phyloP scores from a whole-genome alignment of 2,888 invertebrate species.

The Cheilosia urbana region DNA sequence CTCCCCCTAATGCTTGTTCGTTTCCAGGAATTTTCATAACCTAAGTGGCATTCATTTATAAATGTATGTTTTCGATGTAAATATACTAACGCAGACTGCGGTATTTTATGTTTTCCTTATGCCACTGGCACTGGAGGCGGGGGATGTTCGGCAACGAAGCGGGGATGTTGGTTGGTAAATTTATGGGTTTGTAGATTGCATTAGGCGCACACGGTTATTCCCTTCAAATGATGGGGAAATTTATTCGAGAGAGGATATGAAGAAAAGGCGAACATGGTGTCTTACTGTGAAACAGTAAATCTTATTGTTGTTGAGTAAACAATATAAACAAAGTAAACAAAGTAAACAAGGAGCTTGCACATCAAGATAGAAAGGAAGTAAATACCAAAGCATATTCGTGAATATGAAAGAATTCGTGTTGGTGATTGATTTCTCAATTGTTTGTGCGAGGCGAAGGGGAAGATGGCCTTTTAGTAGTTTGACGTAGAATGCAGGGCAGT shows the following conservation, averaged over 20 bases:
- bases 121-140: constrained; percentile 2
- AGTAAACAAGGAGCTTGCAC: constrained; percentile 38
- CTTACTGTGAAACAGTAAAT: constrained; percentile 45
- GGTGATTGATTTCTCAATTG: background rate
- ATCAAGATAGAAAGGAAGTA: background rate
- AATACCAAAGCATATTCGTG: background rate
- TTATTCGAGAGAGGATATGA: constrained; percentile 1
- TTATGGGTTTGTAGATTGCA: constrained; percentile 74
- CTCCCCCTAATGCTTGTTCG: constrained; percentile 43
- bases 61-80: constrained; percentile 74
- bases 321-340: constrained; percentile 5
- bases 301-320: constrained; percentile 44
- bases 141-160: background rate
- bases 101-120: constrained; percentile 66
- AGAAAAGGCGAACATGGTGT: constrained; percentile 24
- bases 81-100: constrained; percentile 68
- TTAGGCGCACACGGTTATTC: constrained; percentile 67
- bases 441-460: background rate
- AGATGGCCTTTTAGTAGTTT: background rate
- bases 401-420: background rate
- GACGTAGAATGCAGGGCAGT: too few species aligned
- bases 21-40: constrained; percentile 75
- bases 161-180: constrained; percentile 51
- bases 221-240: constrained; percentile 23
- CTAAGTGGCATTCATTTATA: constrained; percentile 75